Percentiles rank a stretch among this genome's conserved stretches.
phyloP scores from a whole-genome alignment of 2,888 invertebrate species.

The Thelaira solivaga region DNA sequence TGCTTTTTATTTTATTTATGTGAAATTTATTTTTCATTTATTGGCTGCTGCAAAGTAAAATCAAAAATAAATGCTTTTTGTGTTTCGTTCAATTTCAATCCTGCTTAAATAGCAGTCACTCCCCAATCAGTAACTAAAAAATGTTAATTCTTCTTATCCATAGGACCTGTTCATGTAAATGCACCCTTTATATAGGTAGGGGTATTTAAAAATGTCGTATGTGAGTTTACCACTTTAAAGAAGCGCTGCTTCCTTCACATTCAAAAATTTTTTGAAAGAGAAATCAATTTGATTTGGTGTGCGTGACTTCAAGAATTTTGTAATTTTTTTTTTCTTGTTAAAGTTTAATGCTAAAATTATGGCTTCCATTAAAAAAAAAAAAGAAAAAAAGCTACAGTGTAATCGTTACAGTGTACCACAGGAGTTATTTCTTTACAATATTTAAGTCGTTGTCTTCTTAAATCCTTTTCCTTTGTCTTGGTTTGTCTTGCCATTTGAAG shows the following conservation, averaged over 20 bases:
- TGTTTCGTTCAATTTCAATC: neutral
- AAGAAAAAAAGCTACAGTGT: neutral
- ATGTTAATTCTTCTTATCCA: no score
- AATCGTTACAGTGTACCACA: slow-evolving; percentile 9
- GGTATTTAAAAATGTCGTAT: no score
- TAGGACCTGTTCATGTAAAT: no score
- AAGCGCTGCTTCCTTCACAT: neutral
- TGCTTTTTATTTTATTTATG: neutral
- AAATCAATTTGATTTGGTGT: slow-evolving; percentile 67
- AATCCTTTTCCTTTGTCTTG: neutral
- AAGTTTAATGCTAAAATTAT: neutral
- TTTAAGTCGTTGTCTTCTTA: neutral
- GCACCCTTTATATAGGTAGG: no score
- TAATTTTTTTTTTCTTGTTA: slow-evolving; percentile 27
- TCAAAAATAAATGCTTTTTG: neutral
- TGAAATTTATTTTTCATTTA: neutral
- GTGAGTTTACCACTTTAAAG: neutral
- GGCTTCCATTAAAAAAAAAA: neutral
- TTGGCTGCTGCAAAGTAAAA: neutral
- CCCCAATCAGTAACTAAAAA: no score
- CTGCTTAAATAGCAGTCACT: neutral
- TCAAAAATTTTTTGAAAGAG: neutral
- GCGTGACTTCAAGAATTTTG: slow-evolving; percentile 72
- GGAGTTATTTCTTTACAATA: neutral
- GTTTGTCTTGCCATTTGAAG: neutral